A percentile compares a stretch with the other conserved stretches of the same genome.
Evolutionary conservation across 2,797 vertebrate genomes (phyloP).

Genomic region (Pseudochromis fuscus): DNA sequence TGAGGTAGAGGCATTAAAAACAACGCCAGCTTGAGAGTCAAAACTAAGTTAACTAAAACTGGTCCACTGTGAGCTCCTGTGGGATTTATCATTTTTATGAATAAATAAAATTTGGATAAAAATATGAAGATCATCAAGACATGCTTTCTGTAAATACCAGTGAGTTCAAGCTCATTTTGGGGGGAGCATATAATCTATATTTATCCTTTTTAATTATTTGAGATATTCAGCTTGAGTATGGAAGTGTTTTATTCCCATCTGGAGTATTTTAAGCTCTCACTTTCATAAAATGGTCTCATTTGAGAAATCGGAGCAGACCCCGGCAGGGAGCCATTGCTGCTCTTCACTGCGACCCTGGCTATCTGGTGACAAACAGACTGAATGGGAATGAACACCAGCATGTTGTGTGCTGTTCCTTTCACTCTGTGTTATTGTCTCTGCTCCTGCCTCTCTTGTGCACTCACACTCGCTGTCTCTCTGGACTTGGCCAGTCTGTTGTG

Average conservation of each 20-base stretch:
- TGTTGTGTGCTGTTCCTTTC: conserved; percentile 71
- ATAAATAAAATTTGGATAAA: background rate
- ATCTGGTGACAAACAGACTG: conserved; percentile 62
- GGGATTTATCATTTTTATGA: no score
- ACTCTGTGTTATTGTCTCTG: conserved; percentile 65
- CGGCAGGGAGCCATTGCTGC: conserved; percentile 47
- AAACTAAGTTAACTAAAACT: conserved; percentile 11
- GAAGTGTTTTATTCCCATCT: conserved; percentile 7
- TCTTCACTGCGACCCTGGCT: conserved; percentile 41
- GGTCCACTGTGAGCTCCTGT: background rate
- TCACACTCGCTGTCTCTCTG: conserved; percentile 45
- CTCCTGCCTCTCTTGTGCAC: conserved; percentile 39
- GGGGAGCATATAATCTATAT: background rate
- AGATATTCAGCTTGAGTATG: background rate
- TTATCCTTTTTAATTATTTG: background rate
- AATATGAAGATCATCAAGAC: no score
- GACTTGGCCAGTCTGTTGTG: conserved; percentile 65
- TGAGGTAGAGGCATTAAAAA: conserved; percentile 54
- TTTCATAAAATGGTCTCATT: conserved; percentile 37
- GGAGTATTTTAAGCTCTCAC: conserved; percentile 22
- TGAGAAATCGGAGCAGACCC: conserved; percentile 47
- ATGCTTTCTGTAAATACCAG: no score
- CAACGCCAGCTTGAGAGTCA: conserved; percentile 51
- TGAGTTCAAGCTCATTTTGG: no score
- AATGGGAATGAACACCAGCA: conserved; percentile 69